Evolutionary conservation across 2,888 invertebrate species (phyloP), one percentile per base, ranked within the genome.

Genomic region (Pterostichus madidus): DNA sequence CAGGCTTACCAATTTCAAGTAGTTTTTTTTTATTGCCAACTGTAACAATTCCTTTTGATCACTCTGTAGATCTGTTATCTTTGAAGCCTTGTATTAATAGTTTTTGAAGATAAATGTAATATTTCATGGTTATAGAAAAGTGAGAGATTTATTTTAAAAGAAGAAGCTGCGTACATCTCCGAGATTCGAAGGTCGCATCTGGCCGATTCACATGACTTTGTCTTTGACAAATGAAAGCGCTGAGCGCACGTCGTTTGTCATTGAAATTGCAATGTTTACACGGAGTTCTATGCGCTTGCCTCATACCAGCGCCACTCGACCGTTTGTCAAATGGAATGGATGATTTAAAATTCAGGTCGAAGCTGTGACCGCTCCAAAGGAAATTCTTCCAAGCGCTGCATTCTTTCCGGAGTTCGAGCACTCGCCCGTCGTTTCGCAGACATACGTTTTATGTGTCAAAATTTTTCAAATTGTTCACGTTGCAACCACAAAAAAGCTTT

Each of bases 151-250:
- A 68, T 24, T 24, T 24, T 24, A 24, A 3, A 24, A 24, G 1
- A 3, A 24, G 24, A 3, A 24, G 24, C 7, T 64, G 44, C 17
- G 44, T 71, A 44, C 68, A 44, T 44, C 35, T 35, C 56, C 56
- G 56, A 56, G 56, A 56, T 56, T 56, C 56, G 53, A 24, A 13
- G 49, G 59, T 64, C 59, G 64, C 75, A 75, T 49, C 61, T 79
- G 78, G 78, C 61, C 15, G 15, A 39, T 39, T 46, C 64, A 17
- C 49, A 17, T 79, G 79, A 79, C 79, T 79, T 64, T 79, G 79
- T 79, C 79, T 79, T 79, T 79, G 79, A 79, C 79, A 79, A 79
- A 79, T 79, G 79, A 79, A 79, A 61, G 49, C 79, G 61, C 46
- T 79, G 46, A 79, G 61, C 46, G 61, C 24, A 13, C 24, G 17